Evolutionary conservation across 2,797 vertebrate species (phyloP).

Genomic region (Ptychadena robeensis): DNA sequence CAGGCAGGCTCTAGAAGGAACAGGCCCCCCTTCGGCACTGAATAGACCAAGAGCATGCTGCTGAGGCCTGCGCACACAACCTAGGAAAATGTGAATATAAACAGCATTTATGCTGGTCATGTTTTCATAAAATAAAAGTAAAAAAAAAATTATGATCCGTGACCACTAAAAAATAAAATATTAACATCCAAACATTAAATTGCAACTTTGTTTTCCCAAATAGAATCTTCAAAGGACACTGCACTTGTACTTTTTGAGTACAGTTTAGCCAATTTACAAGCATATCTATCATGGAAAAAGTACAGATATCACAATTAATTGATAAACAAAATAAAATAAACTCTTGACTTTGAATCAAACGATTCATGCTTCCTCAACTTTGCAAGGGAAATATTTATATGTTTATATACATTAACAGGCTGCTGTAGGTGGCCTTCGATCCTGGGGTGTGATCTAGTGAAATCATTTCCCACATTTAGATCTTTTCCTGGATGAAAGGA

Average conservation of each 20-base stretch:
- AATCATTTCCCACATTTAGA: slow-evolving; percentile 85
- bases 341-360: slow-evolving; percentile 80
- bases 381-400: slow-evolving; percentile 84
- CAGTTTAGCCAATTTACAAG: slow-evolving; percentile 83
- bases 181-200: slow-evolving; percentile 78
- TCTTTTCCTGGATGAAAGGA: slow-evolving; percentile 99
- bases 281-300: slow-evolving; percentile 81
- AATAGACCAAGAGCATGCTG: slow-evolving; percentile 88
- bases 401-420: slow-evolving; percentile 87
- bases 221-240: slow-evolving; percentile 70
- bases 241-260: slow-evolving; percentile 76
- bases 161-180: slow-evolving; percentile 80
- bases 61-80: slow-evolving; percentile 88
- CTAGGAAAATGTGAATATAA: slow-evolving; percentile 92
- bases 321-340: slow-evolving; percentile 79
- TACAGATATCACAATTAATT: slow-evolving; percentile 80
- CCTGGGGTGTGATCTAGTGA: slow-evolving; percentile 83
- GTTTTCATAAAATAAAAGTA: slow-evolving; percentile 70
- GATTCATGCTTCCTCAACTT: slow-evolving; percentile 83
- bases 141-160: slow-evolving; percentile 73
- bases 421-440: slow-evolving; percentile 82
- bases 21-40: slow-evolving; percentile 87
- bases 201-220: slow-evolving; percentile 64
- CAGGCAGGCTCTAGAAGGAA: slow-evolving; percentile 89
- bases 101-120: slow-evolving; percentile 91